A percentile compares a stretch with the other conserved stretches of the same genome.
Conservation (phyloP, 2,113 vertebrate species). For the Gadus macrocephalus region DNA sequence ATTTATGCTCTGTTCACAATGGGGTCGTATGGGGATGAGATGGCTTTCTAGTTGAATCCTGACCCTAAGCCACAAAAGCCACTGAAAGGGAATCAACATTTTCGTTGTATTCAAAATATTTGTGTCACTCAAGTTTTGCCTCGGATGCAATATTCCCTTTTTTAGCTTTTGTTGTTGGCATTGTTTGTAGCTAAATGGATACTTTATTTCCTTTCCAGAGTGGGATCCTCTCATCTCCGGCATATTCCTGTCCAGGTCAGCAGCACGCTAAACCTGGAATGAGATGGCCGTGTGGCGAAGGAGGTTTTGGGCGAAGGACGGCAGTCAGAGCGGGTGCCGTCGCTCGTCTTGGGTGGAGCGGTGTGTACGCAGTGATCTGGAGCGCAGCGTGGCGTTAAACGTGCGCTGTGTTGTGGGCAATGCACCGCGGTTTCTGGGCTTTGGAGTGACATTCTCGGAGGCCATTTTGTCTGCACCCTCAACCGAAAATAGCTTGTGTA, state of each 20-base stretch:
- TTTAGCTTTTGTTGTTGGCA: too few relatives aligned
- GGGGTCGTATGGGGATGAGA: not conserved
- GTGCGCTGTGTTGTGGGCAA: constrained; percentile 17
- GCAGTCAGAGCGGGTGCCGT: constrained; percentile 39
- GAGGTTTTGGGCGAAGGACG: constrained; percentile 27
- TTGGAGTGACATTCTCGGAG: too few relatives aligned
- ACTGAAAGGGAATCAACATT: not conserved
- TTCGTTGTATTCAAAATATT: too few relatives aligned
- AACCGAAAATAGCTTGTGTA: constrained; percentile 28
- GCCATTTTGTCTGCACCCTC: constrained; percentile 15
- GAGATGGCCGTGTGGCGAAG: constrained; percentile 35
- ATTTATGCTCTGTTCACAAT: not conserved
- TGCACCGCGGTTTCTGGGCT: too few relatives aligned
- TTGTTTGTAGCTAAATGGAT: too few relatives aligned
- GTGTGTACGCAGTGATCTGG: constrained; percentile 44
- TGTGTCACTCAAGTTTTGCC: too few relatives aligned
- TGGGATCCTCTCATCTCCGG: constrained; percentile 36
- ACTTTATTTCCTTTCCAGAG: not conserved
- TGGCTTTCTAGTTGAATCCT: not conserved
- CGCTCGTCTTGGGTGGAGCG: constrained; percentile 32
- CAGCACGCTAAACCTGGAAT: constrained; percentile 42
- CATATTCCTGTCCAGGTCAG: constrained; percentile 35
- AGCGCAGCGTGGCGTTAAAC: constrained; percentile 13
- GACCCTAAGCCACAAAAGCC: not conserved
- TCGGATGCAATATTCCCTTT: too few relatives aligned